Percentiles rank a stretch among this genome's conserved stretches.
These are phyloP conservation scores for Amazonetta brasiliensis DNA, from an alignment of 2,797 vertebrate genomes.

Conservation along the genomic window DNA sequence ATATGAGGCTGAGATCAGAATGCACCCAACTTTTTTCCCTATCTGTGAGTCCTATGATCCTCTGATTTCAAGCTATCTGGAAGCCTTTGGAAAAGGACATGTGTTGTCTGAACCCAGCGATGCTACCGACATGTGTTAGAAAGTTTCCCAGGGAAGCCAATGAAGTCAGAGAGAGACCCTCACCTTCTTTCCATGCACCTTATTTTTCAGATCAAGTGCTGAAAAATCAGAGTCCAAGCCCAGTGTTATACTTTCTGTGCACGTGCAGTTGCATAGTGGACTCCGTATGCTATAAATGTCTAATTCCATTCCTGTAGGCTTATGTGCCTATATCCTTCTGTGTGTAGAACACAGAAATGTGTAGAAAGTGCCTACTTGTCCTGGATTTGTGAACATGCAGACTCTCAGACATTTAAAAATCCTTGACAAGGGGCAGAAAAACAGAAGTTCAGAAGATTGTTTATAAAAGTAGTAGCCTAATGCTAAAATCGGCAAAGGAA, in stretches of 20 bases:
- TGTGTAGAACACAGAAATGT: neutral
- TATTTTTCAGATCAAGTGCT: neutral
- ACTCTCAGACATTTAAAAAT: neutral
- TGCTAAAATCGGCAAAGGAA: neutral
- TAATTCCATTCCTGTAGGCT: neutral
- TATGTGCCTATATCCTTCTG: neutral
- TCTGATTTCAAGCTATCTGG: neutral
- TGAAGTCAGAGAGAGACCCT: neutral
- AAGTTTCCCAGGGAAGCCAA: neutral
- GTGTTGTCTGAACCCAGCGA: neutral
- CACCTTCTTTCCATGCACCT: neutral
- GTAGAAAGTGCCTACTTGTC: neutral
- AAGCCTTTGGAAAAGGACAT: neutral
- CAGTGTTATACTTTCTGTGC: neutral
- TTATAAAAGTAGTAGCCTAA: neutral
- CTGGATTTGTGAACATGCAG: neutral
- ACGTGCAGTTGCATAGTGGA: neutral
- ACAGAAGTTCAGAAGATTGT: neutral
- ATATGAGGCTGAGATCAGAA: neutral
- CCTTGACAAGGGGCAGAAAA: neutral
- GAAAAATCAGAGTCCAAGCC: neutral
- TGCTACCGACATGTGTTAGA: neutral
- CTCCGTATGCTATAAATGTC: neutral
- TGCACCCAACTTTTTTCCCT: neutral
- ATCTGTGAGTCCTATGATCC: neutral